These are phyloP conservation scores for Pogonophryne albipinna DNA, from an alignment of 2,797 vertebrate genomes.

Conservation along the genomic window DNA sequence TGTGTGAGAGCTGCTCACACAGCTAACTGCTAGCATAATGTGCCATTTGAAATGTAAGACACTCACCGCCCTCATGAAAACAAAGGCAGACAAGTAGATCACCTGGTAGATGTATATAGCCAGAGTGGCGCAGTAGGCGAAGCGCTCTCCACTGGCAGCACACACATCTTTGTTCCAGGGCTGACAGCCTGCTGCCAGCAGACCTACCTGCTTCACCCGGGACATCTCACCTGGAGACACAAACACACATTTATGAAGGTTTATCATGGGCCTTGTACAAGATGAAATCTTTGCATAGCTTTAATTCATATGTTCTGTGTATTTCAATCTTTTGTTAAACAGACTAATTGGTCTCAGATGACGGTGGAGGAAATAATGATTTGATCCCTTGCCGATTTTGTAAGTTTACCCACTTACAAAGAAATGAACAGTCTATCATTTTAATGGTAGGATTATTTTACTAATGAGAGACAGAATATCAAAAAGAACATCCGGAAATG, in stretches of 20 bases:
- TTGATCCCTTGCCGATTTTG: too few relatives aligned
- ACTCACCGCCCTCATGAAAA: background rate
- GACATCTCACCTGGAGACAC: constrained; percentile 90
- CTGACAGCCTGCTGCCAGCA: constrained; percentile 96
- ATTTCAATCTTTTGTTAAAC: background rate
- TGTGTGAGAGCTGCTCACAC: background rate
- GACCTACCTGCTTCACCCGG: constrained; percentile 95
- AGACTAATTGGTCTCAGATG: background rate
- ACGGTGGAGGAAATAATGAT: background rate
- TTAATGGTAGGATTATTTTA: too few relatives aligned
- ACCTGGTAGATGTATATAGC: constrained; percentile 98
- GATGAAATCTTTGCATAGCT: background rate
- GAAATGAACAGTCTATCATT: too few relatives aligned
- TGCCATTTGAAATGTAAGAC: background rate
- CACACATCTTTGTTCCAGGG: constrained; percentile 99
- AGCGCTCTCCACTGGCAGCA: constrained; percentile 93
- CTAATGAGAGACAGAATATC: too few relatives aligned
- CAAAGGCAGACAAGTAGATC: constrained; percentile 36
- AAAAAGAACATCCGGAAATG: too few relatives aligned
- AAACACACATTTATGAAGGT: constrained; percentile 13
- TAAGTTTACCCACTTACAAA: too few relatives aligned
- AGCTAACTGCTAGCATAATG: background rate
- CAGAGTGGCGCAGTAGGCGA: constrained; percentile 97
- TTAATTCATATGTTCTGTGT: background rate
- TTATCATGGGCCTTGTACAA: background rate